phyloP scores from a whole-genome alignment of 2,888 invertebrate species.

The Zaprionus bogoriensis region DNA sequence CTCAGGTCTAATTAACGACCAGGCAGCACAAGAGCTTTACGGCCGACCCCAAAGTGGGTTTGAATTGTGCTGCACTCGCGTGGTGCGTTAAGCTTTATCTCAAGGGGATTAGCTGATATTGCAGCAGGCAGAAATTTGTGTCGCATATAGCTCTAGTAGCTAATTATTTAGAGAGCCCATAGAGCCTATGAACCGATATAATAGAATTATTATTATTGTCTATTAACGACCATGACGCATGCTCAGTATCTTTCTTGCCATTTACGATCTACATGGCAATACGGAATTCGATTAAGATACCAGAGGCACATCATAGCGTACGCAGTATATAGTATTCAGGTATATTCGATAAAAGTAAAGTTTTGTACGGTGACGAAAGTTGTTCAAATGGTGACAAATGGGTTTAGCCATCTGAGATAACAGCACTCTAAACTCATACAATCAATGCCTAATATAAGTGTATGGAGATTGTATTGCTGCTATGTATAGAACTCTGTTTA shows the following conservation, averaged over 20 bases:
- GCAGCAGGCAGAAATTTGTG: too few relatives aligned
- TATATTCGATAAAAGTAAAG: neutral
- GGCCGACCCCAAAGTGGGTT: conserved; percentile 1
- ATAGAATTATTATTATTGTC: neutral
- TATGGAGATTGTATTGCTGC: neutral
- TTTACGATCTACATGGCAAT: conserved; percentile 3
- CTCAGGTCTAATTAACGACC: conserved; percentile 46
- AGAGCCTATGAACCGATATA: neutral
- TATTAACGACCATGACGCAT: neutral
- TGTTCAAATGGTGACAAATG: conserved; percentile 39
- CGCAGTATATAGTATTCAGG: neutral
- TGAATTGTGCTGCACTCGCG: neutral
- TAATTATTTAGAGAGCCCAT: neutral
- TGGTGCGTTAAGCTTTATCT: neutral
- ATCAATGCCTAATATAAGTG: conserved; percentile 4
- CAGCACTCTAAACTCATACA: neutral
- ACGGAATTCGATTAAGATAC: conserved; percentile 15
- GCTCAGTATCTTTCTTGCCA: neutral
- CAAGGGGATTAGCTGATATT: neutral
- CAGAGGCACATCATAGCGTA: neutral
- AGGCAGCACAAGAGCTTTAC: conserved; percentile 18
- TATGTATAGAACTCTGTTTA: neutral
- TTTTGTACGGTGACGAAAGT: conserved; percentile 11
- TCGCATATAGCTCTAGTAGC: too few relatives aligned
- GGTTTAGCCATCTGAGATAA: conserved; percentile 17